These are phyloP conservation scores for Chalcosyrphus nemorum DNA, from an alignment of 2,888 invertebrate species.

Conservation along the genomic window DNA sequence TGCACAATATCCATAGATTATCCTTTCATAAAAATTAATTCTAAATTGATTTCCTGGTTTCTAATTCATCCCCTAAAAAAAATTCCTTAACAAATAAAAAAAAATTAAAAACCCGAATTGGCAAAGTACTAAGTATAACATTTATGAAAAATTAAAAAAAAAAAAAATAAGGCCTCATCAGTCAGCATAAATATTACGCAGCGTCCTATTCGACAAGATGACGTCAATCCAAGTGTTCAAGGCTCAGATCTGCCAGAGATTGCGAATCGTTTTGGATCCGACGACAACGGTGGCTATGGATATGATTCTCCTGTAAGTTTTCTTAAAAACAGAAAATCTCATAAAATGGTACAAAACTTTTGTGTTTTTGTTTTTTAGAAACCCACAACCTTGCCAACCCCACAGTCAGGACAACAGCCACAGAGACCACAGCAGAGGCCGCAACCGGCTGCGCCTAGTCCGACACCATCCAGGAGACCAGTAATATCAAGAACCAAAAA, in stretches of 20 bases:
- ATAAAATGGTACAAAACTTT: too few relatives aligned
- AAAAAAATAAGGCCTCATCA: slow-evolving; percentile 67
- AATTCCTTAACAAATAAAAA: slow-evolving; percentile 5
- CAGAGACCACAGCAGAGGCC: slow-evolving; percentile 6
- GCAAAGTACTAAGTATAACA: slow-evolving; percentile 56
- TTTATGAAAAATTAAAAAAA: slow-evolving; percentile 22
- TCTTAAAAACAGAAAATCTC: too few relatives aligned
- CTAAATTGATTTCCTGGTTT: slow-evolving; percentile 21
- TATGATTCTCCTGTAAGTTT: slow-evolving; percentile 54
- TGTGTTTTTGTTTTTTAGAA: too few relatives aligned
- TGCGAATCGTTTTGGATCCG: slow-evolving; percentile 50
- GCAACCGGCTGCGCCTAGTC: slow-evolving; percentile 8
- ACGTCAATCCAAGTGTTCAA: slow-evolving; percentile 1
- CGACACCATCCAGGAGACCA: slow-evolving; percentile 47
- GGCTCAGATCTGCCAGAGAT: slow-evolving; percentile 19
- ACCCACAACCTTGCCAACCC: slow-evolving; percentile 22
- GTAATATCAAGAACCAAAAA: too few relatives aligned
- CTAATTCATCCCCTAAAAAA: slow-evolving; percentile 6
- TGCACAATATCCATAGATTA: slow-evolving; percentile 25
- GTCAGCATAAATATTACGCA: slow-evolving; percentile 71
- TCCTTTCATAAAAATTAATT: not conserved
- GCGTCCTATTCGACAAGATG: slow-evolving; percentile 64
- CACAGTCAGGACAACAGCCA: slow-evolving; percentile 7
- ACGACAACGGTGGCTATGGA: slow-evolving; percentile 35
- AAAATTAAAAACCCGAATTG: slow-evolving; percentile 45